Base-by-base conservation (phyloP, 2,113 vertebrate genomes). In the Ornithorhynchus anatinus region DNA sequence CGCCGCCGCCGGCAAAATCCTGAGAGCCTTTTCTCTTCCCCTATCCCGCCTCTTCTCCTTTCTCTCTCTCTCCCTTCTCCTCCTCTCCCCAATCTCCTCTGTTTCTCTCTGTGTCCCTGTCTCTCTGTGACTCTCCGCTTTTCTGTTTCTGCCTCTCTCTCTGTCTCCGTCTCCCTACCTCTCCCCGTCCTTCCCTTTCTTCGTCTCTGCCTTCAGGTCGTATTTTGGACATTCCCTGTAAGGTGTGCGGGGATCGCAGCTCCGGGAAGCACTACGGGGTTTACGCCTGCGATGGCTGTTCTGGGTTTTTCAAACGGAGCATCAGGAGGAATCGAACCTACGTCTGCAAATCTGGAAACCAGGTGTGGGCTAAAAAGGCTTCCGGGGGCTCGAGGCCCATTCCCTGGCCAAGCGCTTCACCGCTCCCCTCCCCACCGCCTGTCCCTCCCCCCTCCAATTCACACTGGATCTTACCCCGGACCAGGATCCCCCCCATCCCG, bases 231-330 rank as follows among this genome's bases (percentile, higher is more conserved):
- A 99, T 99, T 82, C 98, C 98, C 17, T 99, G 98, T 86, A 99
- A 99, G 94, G 98, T 99, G 80, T 99, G 98, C 51, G 98, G 98
- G 2, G 98, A 99, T 85, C 95, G 98, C 72, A 99, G 97, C 88
- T 99, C 97, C 2, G 98, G 98, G 35, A 99, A 99, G 59, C 98
- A 99, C 87, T 99, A 99, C 15, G 98, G 98, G 16, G 98, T 99
- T 63, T 99, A 99, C 63, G 98, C 98, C 59, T 99, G 98, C 57
- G 98, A 99, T 59, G 98, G 98, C 53, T 99, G 98, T 84, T 99
- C 98, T 0, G 98, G 98, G 23, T 99, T 99, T 91, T 99, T 99
- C 93, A 99, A 99, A 85, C 91, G 98, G 86, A 99, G 98, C 88
- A 99, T 99, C 90, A 93, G 98, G 54, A 94, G 98, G 78, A 99